Evolutionary conservation across 2,888 invertebrate genomes (phyloP), one percentile per base, ranked within the genome.

Genomic region (Tortricodes alternella): DNA sequence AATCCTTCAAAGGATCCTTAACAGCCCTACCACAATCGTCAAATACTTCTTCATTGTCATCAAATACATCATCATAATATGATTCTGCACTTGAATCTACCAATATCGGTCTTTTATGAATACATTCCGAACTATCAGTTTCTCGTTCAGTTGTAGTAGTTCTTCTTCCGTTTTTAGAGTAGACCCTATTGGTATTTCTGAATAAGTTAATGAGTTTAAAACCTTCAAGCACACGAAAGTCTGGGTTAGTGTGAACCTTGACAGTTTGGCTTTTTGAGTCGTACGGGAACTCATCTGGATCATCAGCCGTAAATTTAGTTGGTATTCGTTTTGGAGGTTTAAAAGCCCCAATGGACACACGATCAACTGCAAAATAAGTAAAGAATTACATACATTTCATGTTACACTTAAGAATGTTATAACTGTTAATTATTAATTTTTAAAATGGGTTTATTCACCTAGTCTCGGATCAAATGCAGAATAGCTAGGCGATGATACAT

Each of bases 171-270:
- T 63, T 65, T 41, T 64, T 67, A 13, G 61, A 63, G 34, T 69
- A 63, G 46, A 63, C 59, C 61, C 73, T 78, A 59, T 67, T 83
- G 67, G 73, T 83, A 57, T 74, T 76, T 44, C 68, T 70, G 24
- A 73, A 67, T 57, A 89, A 73, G 66, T 89, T 86, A 16, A 84
- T 67, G 1, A 89, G 76, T 71, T 89, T 89, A 61, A 87, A 89
- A 18, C 84, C 83, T 71, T 85, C 77, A 32, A 89, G 62, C 2
- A 86, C 83, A 64, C 85, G 80, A 50, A 89, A 90, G 64, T 89
- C 78, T 34, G 89, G 89, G 37, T 81, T 81, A 0, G 89, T 79
- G 41, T 83, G 81, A 46, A 81, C 88, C 58, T 68, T 82, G 16
- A 89, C 74, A 1, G 80, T 80, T 57, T 80, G 78, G 50, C 78